These are phyloP conservation scores for Megamerina dolium DNA, from an alignment of 2,888 invertebrate species.

Conservation along the genomic window DNA sequence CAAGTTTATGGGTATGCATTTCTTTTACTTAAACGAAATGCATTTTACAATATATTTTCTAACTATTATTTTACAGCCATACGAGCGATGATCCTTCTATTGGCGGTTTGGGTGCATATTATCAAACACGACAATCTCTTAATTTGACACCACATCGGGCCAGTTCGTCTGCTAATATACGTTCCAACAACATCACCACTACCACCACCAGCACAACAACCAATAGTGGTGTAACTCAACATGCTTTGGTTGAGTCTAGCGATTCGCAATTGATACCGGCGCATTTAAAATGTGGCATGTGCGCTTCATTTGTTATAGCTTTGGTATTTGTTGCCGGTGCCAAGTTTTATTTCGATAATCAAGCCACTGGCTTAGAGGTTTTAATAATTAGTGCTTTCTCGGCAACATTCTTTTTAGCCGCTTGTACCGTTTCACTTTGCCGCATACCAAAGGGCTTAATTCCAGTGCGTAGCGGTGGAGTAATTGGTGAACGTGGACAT, in stretches of 20 bases:
- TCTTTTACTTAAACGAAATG: too few species aligned
- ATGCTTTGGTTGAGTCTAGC: conserved; percentile 27
- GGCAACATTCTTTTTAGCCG: conserved; percentile 58
- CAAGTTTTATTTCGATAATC: conserved; percentile 67
- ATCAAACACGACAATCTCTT: too few species aligned
- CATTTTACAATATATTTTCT: too few species aligned
- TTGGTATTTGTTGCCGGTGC: conserved; percentile 65
- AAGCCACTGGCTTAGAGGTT: conserved; percentile 57
- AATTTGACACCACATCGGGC: too few species aligned
- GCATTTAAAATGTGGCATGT: conserved; percentile 64
- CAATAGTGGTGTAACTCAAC: conserved; percentile 4
- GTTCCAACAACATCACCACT: conserved; percentile 4
- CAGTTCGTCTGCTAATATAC: background rate
- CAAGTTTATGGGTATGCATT: too few species aligned
- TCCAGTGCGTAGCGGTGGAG: conserved; percentile 21
- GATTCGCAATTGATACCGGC: conserved; percentile 45
- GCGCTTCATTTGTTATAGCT: conserved; percentile 64
- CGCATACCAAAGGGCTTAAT: conserved; percentile 49
- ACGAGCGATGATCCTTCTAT: too few species aligned
- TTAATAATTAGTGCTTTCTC: conserved; percentile 60
- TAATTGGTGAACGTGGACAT: conserved; percentile 11
- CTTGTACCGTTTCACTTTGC: conserved; percentile 60
- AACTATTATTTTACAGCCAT: too few species aligned
- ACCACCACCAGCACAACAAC: conserved; percentile 13
- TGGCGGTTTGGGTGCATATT: too few species aligned